Conservation (phyloP, 2,888 invertebrate species). For the Hyposoter dolosus region DNA sequence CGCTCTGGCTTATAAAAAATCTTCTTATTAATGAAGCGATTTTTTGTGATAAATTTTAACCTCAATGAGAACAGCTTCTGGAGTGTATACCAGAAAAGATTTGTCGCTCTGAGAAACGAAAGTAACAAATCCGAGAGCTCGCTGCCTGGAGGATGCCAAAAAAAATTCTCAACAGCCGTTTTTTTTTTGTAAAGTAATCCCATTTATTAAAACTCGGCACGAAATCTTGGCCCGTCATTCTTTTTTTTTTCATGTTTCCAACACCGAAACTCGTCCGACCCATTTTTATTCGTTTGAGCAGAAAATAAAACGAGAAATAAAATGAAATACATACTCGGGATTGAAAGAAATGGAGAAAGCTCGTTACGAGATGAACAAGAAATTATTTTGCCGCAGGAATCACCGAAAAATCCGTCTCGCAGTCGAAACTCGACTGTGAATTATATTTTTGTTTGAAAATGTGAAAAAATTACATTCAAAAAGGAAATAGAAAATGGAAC, state of each 20-base stretch:
- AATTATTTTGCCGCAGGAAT: neutral
- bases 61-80: neutral
- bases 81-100: no score
- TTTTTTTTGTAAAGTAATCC: neutral
- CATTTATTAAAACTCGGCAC: neutral
- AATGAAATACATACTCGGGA: conserved; percentile 3
- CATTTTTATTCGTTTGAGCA: neutral
- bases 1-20: neutral
- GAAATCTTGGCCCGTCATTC: neutral
- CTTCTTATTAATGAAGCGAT: neutral
- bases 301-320: neutral
- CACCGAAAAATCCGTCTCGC: neutral
- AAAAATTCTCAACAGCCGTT: neutral
- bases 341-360: conserved; percentile 41
- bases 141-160: neutral
- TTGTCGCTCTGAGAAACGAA: neutral
- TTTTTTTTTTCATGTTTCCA: neutral
- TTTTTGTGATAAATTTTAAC: neutral
- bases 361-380: conserved; percentile 25
- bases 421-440: neutral
- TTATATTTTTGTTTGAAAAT: neutral
- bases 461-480: neutral
- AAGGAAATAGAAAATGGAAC: neutral
- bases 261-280: neutral
- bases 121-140: neutral